Percentiles rank a stretch among this genome's conserved stretches.
Evolutionary conservation across 2,888 invertebrate species (phyloP).

Genomic region (Dicyrtoma fusca): DNA sequence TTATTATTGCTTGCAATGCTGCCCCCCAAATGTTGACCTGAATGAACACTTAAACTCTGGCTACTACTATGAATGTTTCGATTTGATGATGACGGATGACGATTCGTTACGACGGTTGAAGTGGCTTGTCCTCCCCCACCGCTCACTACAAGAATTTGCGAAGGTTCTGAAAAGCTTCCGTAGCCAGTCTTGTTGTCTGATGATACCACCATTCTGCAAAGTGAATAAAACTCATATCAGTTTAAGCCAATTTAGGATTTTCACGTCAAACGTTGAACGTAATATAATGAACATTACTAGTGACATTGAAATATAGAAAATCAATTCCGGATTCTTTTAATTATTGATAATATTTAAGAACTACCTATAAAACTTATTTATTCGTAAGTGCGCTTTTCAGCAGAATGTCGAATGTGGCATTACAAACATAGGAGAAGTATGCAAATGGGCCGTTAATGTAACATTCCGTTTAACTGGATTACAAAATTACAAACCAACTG

Average conservation of each 20-base stretch:
- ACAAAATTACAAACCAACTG: not conserved
- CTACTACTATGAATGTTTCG: constrained; percentile 35
- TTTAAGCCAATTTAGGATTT: no score
- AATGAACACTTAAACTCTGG: constrained; percentile 28
- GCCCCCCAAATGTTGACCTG: not conserved
- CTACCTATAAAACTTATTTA: no score
- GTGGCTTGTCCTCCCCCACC: constrained; percentile 33
- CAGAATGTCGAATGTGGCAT: no score
- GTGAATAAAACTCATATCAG: not conserved
- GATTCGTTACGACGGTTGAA: constrained; percentile 28
- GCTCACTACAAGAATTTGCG: constrained; percentile 42
- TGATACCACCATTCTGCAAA: constrained; percentile 54
- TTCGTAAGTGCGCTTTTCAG: no score
- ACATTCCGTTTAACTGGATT: no score
- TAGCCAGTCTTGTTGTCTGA: constrained; percentile 57
- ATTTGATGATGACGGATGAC: constrained; percentile 14
- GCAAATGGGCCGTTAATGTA: no score
- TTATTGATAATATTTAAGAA: no score
- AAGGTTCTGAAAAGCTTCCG: constrained; percentile 55
- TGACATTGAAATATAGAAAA: no score
- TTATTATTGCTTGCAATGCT: constrained; percentile 27
- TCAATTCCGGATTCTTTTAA: no score
- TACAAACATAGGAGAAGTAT: no score
- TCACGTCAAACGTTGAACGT: no score
- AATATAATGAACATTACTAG: no score